A percentile compares a stretch with the other conserved stretches of the same genome.
phyloP scores from a whole-genome alignment of 2,797 vertebrate species.

The Triplophysa yarkandensis region DNA sequence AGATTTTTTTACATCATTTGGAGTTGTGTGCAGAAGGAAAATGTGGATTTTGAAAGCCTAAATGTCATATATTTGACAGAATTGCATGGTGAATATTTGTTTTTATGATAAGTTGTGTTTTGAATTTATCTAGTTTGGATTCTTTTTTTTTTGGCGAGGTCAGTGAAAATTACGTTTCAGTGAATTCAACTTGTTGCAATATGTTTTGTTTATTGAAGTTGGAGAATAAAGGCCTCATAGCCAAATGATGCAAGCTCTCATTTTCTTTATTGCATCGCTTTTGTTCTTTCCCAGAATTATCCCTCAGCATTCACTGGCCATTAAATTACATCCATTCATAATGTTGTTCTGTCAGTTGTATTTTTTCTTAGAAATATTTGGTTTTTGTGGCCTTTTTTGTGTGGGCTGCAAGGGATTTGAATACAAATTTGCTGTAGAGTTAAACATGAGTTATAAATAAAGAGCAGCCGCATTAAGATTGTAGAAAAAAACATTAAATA shows the following conservation, averaged over 20 bases:
- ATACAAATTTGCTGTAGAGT: not conserved
- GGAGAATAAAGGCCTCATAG: not conserved
- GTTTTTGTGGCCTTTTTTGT: slow-evolving; percentile 10
- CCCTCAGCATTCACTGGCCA: not conserved
- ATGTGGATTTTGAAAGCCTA: not conserved
- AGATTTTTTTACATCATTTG: not conserved
- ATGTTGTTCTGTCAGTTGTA: not conserved
- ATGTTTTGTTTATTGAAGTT: slow-evolving; percentile 4
- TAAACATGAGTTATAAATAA: not conserved
- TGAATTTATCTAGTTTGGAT: not conserved
- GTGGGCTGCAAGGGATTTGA: not conserved
- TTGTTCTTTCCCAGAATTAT: not conserved
- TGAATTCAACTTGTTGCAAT: slow-evolving; percentile 6
- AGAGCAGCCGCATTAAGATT: not conserved
- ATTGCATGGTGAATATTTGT: not conserved
- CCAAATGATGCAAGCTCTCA: not conserved
- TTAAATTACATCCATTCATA: not conserved
- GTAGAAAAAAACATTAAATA: not conserved
- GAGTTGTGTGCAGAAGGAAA: not conserved
- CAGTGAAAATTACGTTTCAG: not conserved
- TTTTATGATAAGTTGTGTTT: not conserved
- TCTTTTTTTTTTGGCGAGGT: slow-evolving; percentile 7
- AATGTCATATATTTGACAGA: not conserved
- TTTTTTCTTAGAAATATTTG: not conserved
- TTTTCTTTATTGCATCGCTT: not conserved